Percentiles rank a stretch among this genome's conserved stretches.
These are phyloP conservation scores for Melanotaenia pygmaea DNA, from an alignment of 2,797 vertebrate genomes.

Conservation along the genomic window DNA sequence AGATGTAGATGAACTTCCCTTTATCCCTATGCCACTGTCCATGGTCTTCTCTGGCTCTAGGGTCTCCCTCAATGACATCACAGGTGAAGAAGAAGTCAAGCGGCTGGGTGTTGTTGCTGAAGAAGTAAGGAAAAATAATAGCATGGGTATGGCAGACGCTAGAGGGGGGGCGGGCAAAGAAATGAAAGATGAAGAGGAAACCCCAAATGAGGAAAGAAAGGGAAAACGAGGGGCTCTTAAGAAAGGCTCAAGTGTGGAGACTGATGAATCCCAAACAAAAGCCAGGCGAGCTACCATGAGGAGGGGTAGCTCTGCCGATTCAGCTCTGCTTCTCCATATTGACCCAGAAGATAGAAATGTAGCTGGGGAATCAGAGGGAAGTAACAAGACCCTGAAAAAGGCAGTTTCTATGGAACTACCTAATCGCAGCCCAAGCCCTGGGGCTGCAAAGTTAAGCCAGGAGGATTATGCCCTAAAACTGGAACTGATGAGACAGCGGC, in stretches of 20 bases:
- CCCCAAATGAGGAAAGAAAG: conserved; percentile 47
- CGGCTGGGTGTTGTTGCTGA: conserved; percentile 37
- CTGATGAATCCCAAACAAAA: conserved; percentile 71
- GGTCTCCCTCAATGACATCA: conserved; percentile 94
- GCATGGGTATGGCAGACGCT: background rate
- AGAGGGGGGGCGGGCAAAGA: conserved; percentile 32
- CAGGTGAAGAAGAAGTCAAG: conserved; percentile 85
- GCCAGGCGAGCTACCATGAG: conserved; percentile 86
- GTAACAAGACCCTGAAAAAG: conserved; percentile 86
- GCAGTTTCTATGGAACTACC: conserved; percentile 86
- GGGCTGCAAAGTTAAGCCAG: conserved; percentile 84
- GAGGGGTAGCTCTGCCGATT: conserved; percentile 93
- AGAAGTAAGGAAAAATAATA: conserved; percentile 45
- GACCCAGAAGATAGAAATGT: conserved; percentile 66
- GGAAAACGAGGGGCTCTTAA: conserved; percentile 74
- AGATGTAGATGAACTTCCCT: conserved; percentile 93
- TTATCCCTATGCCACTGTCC: conserved; percentile 92
- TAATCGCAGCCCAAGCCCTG: conserved; percentile 85
- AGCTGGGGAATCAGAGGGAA: conserved; percentile 55
- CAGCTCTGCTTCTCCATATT: conserved; percentile 87
- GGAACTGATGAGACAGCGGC: conserved; percentile 92
- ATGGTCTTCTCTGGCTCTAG: conserved; percentile 92
- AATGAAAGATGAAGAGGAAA: conserved; percentile 57
- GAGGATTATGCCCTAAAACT: conserved; percentile 92
- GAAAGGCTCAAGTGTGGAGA: conserved; percentile 87